Percentiles rank a stretch among this genome's conserved stretches.
Evolutionary conservation across 2,888 invertebrate species (phyloP).

Genomic region (Ophonus ardosiacus): DNA sequence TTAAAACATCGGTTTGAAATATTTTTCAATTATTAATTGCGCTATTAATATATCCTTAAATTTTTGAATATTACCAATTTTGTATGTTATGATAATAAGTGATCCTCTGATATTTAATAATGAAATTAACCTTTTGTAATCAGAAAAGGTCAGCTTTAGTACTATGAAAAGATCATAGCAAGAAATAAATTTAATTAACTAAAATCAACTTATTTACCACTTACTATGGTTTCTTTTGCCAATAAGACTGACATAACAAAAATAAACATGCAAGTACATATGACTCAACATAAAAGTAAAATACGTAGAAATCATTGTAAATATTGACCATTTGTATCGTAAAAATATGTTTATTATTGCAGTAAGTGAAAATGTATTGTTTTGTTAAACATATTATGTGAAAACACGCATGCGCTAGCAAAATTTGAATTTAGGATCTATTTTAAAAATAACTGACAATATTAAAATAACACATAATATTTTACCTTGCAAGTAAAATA

Average conservation of each 20-base stretch:
- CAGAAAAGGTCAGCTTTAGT: neutral
- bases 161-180: neutral
- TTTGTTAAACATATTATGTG: neutral
- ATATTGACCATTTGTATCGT: neutral
- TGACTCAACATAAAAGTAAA: neutral
- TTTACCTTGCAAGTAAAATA: too few relatives aligned
- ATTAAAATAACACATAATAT: neutral
- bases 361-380: neutral
- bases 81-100: too few relatives aligned
- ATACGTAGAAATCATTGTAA: neutral
- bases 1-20: neutral
- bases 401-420: neutral
- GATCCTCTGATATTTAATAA: neutral
- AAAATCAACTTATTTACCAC: constrained; percentile 12
- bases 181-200: constrained; percentile 12
- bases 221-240: neutral
- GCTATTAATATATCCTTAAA: too few relatives aligned
- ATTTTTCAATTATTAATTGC: too few relatives aligned
- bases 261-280: neutral
- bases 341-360: neutral
- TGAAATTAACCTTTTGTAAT: constrained; percentile 4
- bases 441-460: neutral
- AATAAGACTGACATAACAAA: neutral
- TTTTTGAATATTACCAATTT: too few relatives aligned
- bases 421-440: neutral